Conservation (phyloP, 2,797 vertebrate species). For the Siniperca undulata region DNA sequence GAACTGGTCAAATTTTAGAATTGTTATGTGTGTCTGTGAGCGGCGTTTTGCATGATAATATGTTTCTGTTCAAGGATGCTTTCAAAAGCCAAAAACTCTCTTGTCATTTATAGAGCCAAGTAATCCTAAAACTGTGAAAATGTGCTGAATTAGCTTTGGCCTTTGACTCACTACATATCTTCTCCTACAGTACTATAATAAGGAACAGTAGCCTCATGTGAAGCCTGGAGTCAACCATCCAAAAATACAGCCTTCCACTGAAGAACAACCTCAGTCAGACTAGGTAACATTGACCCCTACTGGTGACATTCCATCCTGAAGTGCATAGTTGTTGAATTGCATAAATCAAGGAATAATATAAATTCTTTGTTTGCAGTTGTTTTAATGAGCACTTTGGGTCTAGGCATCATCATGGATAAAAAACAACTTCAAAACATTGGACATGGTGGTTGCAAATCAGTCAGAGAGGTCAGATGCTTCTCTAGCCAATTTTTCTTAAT, state of each 20-base stretch:
- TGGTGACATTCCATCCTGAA: background rate
- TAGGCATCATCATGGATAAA: background rate
- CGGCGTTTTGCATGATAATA: background rate
- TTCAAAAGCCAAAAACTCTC: background rate
- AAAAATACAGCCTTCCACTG: too few species aligned
- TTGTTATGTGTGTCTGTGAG: background rate
- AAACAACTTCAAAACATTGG: background rate
- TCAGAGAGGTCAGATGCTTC: background rate
- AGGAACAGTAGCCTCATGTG: background rate
- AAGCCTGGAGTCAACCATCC: background rate
- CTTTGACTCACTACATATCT: background rate
- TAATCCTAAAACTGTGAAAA: background rate
- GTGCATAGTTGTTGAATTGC: background rate
- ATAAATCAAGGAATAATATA: background rate
- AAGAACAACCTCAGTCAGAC: background rate
- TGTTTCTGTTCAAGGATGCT: background rate
- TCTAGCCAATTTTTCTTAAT: background rate
- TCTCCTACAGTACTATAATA: constrained; percentile 1
- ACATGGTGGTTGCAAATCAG: background rate
- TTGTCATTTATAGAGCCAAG: background rate
- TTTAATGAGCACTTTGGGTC: too few species aligned
- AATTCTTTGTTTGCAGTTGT: background rate
- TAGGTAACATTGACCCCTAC: constrained; percentile 16
- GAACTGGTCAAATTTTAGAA: background rate
- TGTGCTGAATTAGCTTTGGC: background rate